Evolutionary conservation across 2,113 vertebrate species (phyloP), one percentile per base, ranked within the genome.

Genomic region (Onychorhynchus coronatus): DNA sequence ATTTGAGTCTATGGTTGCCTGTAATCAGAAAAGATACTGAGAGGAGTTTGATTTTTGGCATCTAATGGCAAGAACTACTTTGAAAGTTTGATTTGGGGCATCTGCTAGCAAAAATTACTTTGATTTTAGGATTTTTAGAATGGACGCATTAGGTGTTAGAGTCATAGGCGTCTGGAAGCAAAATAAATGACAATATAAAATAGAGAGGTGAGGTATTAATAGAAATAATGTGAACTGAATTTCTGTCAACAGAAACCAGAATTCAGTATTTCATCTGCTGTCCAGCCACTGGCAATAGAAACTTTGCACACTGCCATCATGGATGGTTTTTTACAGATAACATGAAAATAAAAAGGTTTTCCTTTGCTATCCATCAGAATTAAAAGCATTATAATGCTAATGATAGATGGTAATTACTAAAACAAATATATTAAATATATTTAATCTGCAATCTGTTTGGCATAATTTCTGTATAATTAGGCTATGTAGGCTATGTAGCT

Each of bases 401-500:
- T 66, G 47, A 74, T 91, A 91, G 67, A 50, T 95, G 80, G 47
- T 92, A 94, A 93, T 97, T 94, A 93, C 47, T 93, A 94, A 96
- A 95, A 72, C 88, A 96, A 97, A 96, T 76, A 78, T 24, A 86
- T 79, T 95, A 89, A 95, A 82, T 77, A 77, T 62, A 47, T 93
- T 96, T 95, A 89, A 95, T 92, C 91, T 96, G 53, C 76, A 89
- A 50, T 80, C 77, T 92, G 24, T 67, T 94, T 75, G 37, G 44
- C 70, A 83, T 92, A 68, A 80, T 93, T 93, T 88, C 82, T 66
- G 93, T 37, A 67, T 93, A 85, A 94, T 95, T 94, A 85, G 44
- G n/a, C 67, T 89, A 65, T 93, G 77, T 74, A 83, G 52, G 16
- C 85, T 80, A 74, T 82, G 91, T 89, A 96, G 82, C 61, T 94